Conservation (phyloP, 2,113 vertebrate genomes). For the Eleginops maclovinus region DNA sequence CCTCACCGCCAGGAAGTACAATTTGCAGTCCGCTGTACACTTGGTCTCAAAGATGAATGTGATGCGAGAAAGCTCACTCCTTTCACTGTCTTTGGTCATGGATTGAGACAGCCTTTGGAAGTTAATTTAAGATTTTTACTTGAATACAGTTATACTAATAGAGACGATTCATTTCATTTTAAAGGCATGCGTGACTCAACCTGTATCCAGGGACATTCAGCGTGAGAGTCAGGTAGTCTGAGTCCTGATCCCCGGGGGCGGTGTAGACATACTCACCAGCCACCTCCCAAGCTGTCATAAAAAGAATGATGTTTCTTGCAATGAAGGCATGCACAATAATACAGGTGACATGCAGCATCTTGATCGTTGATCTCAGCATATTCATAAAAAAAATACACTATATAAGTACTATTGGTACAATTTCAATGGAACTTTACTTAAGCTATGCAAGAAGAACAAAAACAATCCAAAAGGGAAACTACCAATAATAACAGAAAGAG, state of each 20-base stretch:
- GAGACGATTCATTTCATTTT: neutral
- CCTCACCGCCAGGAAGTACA: constrained; percentile 92
- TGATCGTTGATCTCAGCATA: too few relatives aligned
- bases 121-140: neutral
- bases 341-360: neutral
- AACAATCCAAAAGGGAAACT: too few relatives aligned
- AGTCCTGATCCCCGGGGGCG: constrained; percentile 88
- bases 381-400: too few relatives aligned
- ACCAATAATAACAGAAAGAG: too few relatives aligned
- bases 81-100: constrained; percentile 80
- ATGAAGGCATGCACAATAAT: neutral
- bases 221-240: constrained; percentile 91
- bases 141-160: neutral
- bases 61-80: constrained; percentile 88
- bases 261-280: constrained; percentile 95
- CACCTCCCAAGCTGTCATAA: constrained; percentile 92
- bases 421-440: too few relatives aligned
- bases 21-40: constrained; percentile 88
- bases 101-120: constrained; percentile 84
- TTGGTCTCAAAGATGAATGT: constrained; percentile 93
- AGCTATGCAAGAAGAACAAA: too few relatives aligned
- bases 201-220: constrained; percentile 92
- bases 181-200: constrained; percentile 74
- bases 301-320: neutral
- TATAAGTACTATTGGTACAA: too few relatives aligned